Percentiles rank a stretch among this genome's conserved stretches.
These are phyloP conservation scores for Semnornis frantzii DNA, from an alignment of 2,113 vertebrate genomes.

Conservation along the genomic window DNA sequence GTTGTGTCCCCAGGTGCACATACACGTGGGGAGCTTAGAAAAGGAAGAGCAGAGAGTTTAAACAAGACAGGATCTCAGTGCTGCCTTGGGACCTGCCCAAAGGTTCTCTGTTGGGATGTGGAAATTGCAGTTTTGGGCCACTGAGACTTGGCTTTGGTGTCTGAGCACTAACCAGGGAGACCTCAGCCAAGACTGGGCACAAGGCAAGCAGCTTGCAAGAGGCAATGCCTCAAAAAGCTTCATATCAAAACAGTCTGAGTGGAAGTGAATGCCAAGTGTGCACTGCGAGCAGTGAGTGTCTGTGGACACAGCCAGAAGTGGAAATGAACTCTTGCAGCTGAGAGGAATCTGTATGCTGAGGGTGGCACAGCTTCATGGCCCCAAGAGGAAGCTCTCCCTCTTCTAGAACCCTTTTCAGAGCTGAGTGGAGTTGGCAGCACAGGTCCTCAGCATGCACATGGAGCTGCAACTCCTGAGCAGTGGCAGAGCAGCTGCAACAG, in stretches of 20 bases:
- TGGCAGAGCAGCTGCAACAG: neutral
- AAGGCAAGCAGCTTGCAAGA: neutral
- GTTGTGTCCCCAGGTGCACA: neutral
- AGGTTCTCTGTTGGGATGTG: neutral
- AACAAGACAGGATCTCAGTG: neutral
- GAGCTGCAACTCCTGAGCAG: neutral
- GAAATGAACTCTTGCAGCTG: neutral
- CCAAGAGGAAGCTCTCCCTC: neutral
- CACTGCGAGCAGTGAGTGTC: rapidly evolving
- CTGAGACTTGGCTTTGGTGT: neutral
- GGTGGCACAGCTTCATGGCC: neutral
- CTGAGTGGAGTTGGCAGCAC: neutral
- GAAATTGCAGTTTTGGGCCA: neutral
- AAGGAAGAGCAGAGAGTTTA: neutral
- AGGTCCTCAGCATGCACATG: no score
- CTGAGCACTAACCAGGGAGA: neutral
- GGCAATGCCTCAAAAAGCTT: neutral
- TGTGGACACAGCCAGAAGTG: neutral
- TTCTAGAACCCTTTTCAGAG: neutral
- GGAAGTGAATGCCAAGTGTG: neutral
- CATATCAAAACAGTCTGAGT: neutral
- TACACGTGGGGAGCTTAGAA: neutral
- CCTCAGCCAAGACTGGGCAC: neutral
- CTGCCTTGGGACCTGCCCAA: neutral
- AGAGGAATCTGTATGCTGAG: neutral